Percentiles rank a stretch among this genome's conserved stretches.
Evolutionary conservation across 2,113 vertebrate genomes (phyloP).

Genomic region (Microcebus lehilahytsara): DNA sequence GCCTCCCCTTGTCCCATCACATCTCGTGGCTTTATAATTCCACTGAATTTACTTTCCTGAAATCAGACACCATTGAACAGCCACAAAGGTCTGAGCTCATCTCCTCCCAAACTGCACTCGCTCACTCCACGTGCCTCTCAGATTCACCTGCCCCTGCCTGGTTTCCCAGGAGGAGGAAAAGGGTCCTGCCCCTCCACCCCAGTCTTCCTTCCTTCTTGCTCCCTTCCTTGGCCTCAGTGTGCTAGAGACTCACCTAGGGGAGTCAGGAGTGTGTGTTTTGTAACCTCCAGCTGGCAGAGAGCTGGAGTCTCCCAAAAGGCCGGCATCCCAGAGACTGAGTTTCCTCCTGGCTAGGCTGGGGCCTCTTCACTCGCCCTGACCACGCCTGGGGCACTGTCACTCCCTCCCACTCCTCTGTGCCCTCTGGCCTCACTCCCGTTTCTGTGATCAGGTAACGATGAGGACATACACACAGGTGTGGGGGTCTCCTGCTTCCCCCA

Average conservation of each 20-base stretch:
- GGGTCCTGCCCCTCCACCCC: too few species aligned
- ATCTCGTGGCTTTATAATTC: not conserved
- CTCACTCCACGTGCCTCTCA: not conserved
- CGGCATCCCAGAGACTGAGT: too few species aligned
- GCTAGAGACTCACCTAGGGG: not conserved
- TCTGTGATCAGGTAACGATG: not conserved
- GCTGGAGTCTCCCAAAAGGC: not conserved
- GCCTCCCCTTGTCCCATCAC: not conserved
- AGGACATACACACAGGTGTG: not conserved
- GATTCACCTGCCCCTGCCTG: not conserved
- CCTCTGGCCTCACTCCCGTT: not conserved
- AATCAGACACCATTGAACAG: not conserved
- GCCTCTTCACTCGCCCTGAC: not conserved
- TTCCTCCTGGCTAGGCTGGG: not conserved
- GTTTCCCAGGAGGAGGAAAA: not conserved
- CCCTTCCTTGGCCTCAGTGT: not conserved
- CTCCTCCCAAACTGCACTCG: not conserved
- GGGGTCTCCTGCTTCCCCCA: not conserved
- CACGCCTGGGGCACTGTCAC: fast-evolving
- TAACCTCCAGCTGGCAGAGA: not conserved
- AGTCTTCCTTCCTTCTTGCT: not conserved
- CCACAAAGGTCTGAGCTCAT: not conserved
- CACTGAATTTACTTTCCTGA: not conserved
- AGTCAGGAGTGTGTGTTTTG: not conserved
- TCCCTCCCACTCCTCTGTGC: too few species aligned